A percentile compares a stretch with the other conserved stretches of the same genome.
Conservation (phyloP, 2,888 invertebrate genomes). For the Drosophila fungiperda region DNA sequence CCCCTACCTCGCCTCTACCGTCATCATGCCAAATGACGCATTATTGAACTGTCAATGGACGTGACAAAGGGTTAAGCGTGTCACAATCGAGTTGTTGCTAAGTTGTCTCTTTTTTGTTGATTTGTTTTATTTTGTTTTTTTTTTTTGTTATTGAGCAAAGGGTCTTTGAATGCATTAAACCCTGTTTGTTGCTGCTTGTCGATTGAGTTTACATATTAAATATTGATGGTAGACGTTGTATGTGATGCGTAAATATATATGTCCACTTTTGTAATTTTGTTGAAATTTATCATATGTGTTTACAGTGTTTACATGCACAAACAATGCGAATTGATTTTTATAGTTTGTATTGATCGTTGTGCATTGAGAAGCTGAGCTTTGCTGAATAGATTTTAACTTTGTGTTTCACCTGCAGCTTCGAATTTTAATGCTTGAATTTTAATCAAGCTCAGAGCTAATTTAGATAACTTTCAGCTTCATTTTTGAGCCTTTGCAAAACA, state of each 20-base stretch:
- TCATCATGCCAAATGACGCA: conserved; percentile 70
- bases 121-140: conserved; percentile 22
- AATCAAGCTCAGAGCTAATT: background rate
- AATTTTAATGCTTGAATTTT: background rate
- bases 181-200: conserved; percentile 20
- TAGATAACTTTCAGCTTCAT: background rate
- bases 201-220: conserved; percentile 18
- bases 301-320: conserved; percentile 29
- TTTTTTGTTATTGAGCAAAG: conserved; percentile 22
- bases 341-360: background rate
- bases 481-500: background rate
- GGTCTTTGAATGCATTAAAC: conserved; percentile 25
- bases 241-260: background rate
- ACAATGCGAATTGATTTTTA: conserved; percentile 33
- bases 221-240: conserved; percentile 14
- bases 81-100: conserved; percentile 63
- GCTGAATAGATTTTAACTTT: background rate
- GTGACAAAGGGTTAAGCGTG: conserved; percentile 81
- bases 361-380: background rate
- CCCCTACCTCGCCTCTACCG: conserved; percentile 5
- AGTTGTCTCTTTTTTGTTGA: conserved; percentile 15
- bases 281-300: conserved; percentile 37
- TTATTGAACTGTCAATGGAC: conserved; percentile 81
- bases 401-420: background rate
- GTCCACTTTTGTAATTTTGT: conserved; percentile 1